Evolutionary conservation across 37 sponge, comb jelly and placozoan genomes (phyloP).

Genomic region (Diacarnus erythraeanus): DNA sequence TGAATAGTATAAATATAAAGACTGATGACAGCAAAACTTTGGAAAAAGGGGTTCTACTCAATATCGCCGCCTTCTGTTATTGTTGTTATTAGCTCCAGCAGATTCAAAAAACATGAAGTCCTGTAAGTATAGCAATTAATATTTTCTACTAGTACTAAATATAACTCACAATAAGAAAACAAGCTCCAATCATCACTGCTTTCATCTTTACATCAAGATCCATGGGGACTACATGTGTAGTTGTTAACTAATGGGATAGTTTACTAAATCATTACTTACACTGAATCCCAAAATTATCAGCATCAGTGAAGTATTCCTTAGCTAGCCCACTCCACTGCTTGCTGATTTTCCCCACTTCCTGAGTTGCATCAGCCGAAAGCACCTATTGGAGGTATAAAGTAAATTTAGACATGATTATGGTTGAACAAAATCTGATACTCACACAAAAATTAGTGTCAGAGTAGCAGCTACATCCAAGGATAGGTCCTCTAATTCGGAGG

Average conservation of each 20-base stretch:
- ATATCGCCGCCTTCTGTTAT: background rate
- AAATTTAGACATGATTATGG: background rate
- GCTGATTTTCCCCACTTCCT: conserved; percentile 82
- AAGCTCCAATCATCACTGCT: conserved; percentile 89
- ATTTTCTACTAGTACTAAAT: background rate
- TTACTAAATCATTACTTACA: conserved; percentile 64
- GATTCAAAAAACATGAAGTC: conserved; percentile 78
- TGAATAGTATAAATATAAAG: too few species aligned
- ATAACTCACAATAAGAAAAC: conserved; percentile 82
- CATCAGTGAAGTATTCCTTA: conserved; percentile 94
- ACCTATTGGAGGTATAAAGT: conserved; percentile 25
- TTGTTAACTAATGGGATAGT: background rate
- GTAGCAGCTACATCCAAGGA: conserved; percentile 56
- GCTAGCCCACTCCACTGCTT: conserved; percentile 95
- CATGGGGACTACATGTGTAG: conserved; percentile 77
- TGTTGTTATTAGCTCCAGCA: conserved; percentile 9
- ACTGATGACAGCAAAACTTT: too few species aligned
- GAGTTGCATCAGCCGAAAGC: conserved; percentile 48
- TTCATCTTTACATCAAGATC: conserved; percentile 93
- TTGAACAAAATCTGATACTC: too few species aligned
- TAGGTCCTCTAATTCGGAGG: conserved; percentile 82
- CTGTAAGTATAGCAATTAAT: conserved; percentile 18
- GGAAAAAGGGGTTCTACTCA: too few species aligned
- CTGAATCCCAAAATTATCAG: conserved; percentile 95
- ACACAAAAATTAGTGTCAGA: conserved; percentile 79